phyloP scores from a whole-genome alignment of 2,888 invertebrate genomes.

The Nemoura dubitans region DNA sequence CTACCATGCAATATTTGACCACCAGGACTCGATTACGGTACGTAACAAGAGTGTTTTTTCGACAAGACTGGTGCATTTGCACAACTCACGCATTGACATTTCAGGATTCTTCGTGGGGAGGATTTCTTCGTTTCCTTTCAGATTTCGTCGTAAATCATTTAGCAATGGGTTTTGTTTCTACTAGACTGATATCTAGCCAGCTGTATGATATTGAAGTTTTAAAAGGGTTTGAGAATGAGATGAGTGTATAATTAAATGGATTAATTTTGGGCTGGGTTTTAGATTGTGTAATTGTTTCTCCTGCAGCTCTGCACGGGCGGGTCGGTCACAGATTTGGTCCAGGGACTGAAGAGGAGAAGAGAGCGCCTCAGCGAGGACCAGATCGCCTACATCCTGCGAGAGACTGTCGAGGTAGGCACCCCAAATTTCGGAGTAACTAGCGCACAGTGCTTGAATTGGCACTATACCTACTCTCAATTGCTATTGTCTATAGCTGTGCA shows the following conservation, averaged over 20 bases:
- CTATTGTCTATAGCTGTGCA: neutral
- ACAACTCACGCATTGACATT: no score
- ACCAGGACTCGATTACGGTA: neutral
- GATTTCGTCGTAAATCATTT: no score
- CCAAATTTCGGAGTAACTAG: neutral
- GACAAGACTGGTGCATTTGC: no score
- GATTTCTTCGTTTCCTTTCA: no score
- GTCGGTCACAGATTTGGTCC: constrained; percentile 81
- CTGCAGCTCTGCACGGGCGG: constrained; percentile 79
- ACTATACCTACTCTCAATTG: neutral
- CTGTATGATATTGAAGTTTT: neutral
- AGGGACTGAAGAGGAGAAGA: constrained; percentile 72
- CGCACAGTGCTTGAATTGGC: neutral
- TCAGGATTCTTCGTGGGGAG: no score
- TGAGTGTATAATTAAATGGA: no score
- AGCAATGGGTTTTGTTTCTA: no score
- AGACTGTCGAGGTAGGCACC: constrained; percentile 69
- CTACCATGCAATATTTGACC: neutral
- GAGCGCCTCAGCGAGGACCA: constrained; percentile 73
- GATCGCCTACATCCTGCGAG: constrained; percentile 79
- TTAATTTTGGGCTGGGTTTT: neutral
- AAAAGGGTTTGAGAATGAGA: neutral
- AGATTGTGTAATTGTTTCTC: neutral
- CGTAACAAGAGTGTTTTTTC: neutral
- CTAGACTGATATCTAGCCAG: no score